Evolutionary conservation across 2,888 invertebrate genomes (phyloP).

Genomic region (Criorhina ranunculi): DNA sequence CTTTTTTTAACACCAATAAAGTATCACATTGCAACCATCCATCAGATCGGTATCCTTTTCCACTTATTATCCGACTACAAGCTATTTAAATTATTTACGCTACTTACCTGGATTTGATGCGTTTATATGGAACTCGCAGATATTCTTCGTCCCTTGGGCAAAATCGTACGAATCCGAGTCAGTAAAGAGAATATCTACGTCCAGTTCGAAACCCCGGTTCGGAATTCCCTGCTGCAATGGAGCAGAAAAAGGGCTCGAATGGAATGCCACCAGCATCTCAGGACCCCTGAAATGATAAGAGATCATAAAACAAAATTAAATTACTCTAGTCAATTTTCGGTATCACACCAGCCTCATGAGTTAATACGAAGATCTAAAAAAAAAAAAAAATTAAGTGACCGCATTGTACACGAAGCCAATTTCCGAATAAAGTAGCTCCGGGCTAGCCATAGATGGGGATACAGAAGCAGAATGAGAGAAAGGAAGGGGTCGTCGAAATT

Average conservation of each 20-base stretch:
- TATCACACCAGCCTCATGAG: conserved; percentile 27
- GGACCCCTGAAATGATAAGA: conserved; percentile 86
- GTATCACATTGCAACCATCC: no score
- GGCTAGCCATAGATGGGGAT: conserved; percentile 12
- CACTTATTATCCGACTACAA: conserved; percentile 3
- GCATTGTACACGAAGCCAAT: conserved; percentile 51
- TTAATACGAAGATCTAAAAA: conserved; percentile 51
- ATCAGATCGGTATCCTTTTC: background rate
- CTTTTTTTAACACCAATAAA: background rate
- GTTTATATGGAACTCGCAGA: conserved; percentile 91
- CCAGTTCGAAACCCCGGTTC: conserved; percentile 92
- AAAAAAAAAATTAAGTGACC: conserved; percentile 16
- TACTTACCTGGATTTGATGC: conserved; percentile 86
- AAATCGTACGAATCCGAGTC: conserved; percentile 95
- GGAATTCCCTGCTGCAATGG: conserved; percentile 89
- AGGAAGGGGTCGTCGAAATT: conserved; percentile 36
- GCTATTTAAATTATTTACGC: conserved; percentile 3
- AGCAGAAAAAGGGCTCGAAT: conserved; percentile 93
- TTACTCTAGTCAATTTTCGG: conserved; percentile 41
- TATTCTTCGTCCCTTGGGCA: conserved; percentile 86
- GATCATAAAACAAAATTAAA: conserved; percentile 28
- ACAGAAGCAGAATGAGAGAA: background rate
- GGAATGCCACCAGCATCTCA: conserved; percentile 94
- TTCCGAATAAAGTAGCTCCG: conserved; percentile 45
- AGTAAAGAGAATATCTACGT: conserved; percentile 94